Evolutionary conservation across 2,797 vertebrate genomes (phyloP).

Genomic region (Phalanger gymnotis): DNA sequence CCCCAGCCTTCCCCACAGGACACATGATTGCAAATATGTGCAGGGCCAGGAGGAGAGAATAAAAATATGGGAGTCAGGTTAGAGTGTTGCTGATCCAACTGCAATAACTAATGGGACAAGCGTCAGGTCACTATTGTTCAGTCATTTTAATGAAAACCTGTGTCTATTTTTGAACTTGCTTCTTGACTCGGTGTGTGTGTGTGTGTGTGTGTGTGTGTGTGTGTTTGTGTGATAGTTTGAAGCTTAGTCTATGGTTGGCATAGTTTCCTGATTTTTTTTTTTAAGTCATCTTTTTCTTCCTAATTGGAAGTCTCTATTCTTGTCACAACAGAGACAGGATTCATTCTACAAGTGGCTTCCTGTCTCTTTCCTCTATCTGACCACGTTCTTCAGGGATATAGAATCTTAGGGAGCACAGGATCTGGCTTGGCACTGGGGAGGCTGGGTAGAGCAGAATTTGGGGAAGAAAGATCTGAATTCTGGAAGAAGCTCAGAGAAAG

Average conservation of each 20-base stretch:
- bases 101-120: background rate
- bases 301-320: background rate
- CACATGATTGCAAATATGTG: background rate
- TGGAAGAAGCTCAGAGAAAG: background rate
- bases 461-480: background rate
- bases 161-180: conserved; percentile 33
- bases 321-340: background rate
- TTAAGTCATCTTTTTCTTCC: background rate
- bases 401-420: background rate
- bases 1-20: background rate
- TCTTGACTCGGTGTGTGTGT: background rate
- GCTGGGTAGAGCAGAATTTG: background rate
- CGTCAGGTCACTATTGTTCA: background rate
- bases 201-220: background rate
- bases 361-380: background rate
- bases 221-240: background rate
- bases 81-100: background rate
- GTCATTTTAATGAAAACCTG: background rate
- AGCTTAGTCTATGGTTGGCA: background rate
- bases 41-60: background rate
- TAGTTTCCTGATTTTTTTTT: conserved; percentile 2
- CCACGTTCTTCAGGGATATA: background rate
- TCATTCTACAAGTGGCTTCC: background rate
- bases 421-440: background rate
- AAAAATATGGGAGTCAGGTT: conserved; percentile 12